Evolutionary conservation across 2,113 vertebrate species (phyloP), one percentile per base, ranked within the genome.

Genomic region (Rhinopomastus cyanomelas): DNA sequence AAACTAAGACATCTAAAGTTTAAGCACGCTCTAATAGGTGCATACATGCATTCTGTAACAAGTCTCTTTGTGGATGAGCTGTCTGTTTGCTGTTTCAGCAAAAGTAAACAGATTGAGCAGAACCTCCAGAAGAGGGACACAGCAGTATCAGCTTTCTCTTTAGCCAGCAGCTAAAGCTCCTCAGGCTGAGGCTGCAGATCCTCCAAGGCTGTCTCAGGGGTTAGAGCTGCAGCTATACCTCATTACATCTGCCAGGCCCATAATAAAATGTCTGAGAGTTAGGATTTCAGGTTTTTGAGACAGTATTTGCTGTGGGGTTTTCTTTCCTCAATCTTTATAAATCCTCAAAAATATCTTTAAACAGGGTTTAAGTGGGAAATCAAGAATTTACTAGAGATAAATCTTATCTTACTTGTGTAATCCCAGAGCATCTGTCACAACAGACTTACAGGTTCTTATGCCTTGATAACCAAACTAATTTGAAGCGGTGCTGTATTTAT

Each of bases 261-360:
- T 46, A 81, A 88, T 42, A 30, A 75, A 49, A 36, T 19, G 36
- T 64, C 86, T 92, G 57, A 37, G 32, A 29, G 22, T 53, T 73
- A 42, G 65, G 39, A 48, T 46, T 85, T 83, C 34, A 61, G 2
- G 5, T 8, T 26, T 72, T 72, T 75, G 23, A 77, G 56, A 68
- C 1, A 0, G 52, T 19, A 44, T 86, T 88, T 87, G 9, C 49
- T 21, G 51, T 29, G 26, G 12, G 7, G 30, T 57, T 67, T 74
- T 55, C 72, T 8, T 8, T 4, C 2, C n/a, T 53, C 61, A 89
- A 71, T 81, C 81, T 81, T 69, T 11, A 19, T 61, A 92, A 94
- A 92, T 86, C 78, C 55, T 92, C 68, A 69, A 39, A 85, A 90
- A 81, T n/a, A n/a, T 86, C 72, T 77, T 87, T 94, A 92, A 95